phyloP scores from a whole-genome alignment of 2,797 vertebrate genomes.

The Typhlichthys eigenmanni region DNA sequence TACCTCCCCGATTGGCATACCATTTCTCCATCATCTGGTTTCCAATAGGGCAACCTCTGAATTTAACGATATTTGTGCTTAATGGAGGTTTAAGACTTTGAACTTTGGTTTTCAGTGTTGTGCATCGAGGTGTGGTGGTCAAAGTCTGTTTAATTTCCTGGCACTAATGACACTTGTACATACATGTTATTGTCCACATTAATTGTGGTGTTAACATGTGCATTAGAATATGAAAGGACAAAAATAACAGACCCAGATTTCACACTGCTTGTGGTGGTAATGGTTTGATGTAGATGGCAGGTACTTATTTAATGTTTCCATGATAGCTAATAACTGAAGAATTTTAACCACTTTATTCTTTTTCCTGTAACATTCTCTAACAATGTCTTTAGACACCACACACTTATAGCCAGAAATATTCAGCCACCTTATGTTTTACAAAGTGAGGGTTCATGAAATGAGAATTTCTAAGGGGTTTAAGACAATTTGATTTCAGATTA shows the following conservation, averaged over 20 bases:
- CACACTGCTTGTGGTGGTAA: conserved; percentile 12
- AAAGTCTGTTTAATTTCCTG: conserved; percentile 59
- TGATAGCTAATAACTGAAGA: conserved; percentile 49
- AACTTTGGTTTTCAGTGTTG: conserved; percentile 43
- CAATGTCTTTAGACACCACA: conserved; percentile 44
- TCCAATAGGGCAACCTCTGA: no score
- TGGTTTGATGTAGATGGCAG: conserved; percentile 30
- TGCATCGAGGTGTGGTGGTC: conserved; percentile 44
- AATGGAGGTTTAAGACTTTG: conserved; percentile 39
- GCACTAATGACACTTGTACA: conserved; percentile 16
- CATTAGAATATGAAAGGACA: conserved; percentile 6
- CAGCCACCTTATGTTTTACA: not conserved
- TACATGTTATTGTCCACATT: conserved; percentile 21
- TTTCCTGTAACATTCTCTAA: conserved; percentile 38
- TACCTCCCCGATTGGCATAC: not conserved
- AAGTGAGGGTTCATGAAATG: conserved; percentile 18
- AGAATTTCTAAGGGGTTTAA: conserved; percentile 1
- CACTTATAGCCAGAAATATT: conserved; percentile 32
- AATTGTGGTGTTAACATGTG: conserved; percentile 19
- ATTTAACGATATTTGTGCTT: not conserved
- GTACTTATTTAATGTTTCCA: conserved; percentile 61
- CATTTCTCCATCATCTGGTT: no score
- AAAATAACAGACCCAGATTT: not conserved
- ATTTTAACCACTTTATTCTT: conserved; percentile 49
- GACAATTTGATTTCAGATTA: conserved; percentile 5